Conservation (phyloP, 2,113 vertebrate species). For the Chauna torquata region DNA sequence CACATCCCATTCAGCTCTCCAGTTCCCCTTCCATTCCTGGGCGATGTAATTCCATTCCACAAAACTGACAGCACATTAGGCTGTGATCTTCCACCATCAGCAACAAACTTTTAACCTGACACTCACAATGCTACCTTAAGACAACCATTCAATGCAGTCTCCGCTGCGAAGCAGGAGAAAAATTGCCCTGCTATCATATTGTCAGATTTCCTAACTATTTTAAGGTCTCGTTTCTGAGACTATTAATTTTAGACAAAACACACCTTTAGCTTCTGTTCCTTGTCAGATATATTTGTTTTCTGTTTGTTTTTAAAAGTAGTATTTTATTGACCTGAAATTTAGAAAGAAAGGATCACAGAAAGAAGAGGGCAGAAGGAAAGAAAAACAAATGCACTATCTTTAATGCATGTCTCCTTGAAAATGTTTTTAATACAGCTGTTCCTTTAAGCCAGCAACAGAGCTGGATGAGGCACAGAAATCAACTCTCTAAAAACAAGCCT, state of each 20-base stretch:
- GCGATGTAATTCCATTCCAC: neutral
- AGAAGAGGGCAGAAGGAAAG: neutral
- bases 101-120: neutral
- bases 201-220: neutral
- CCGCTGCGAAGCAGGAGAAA: neutral
- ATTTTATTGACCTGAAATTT: neutral
- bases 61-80: neutral
- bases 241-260: neutral
- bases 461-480: constrained; percentile 5
- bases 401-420: neutral
- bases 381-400: neutral
- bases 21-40: neutral
- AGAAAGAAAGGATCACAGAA: neutral
- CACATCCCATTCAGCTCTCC: neutral
- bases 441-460: neutral
- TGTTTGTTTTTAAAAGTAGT: neutral
- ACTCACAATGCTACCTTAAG: neutral
- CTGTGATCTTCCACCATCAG: neutral
- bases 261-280: neutral
- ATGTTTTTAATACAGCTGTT: neutral
- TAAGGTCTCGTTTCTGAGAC: neutral
- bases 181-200: neutral
- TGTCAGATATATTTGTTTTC: neutral
- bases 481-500: constrained; percentile 64
- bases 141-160: neutral